These are phyloP conservation scores for Leptobrachium ailaonicum DNA, from an alignment of 2,113 vertebrate species.

Conservation along the genomic window DNA sequence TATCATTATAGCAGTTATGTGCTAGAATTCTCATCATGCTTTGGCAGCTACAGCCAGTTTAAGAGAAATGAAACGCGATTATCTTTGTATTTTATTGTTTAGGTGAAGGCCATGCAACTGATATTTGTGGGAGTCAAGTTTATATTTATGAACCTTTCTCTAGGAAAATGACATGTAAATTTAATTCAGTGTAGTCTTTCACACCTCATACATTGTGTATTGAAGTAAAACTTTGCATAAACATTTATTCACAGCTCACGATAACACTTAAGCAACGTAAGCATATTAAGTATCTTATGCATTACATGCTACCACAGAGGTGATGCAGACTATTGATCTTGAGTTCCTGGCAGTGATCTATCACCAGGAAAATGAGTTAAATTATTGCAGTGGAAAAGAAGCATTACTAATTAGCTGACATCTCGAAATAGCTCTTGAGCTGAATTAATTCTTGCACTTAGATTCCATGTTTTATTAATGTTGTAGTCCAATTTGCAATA, in stretches of 20 bases:
- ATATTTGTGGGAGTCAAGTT: neutral
- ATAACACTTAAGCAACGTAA: slow-evolving; percentile 30
- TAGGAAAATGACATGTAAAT: slow-evolving; percentile 36
- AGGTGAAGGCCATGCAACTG: neutral
- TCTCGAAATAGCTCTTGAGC: slow-evolving; percentile 55
- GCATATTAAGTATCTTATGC: slow-evolving; percentile 25
- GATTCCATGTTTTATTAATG: slow-evolving; percentile 53
- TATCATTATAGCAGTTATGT: too few species aligned
- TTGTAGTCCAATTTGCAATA: slow-evolving; percentile 48
- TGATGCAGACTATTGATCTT: slow-evolving; percentile 48
- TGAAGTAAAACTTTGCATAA: slow-evolving; percentile 44
- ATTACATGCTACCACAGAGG: slow-evolving; percentile 35
- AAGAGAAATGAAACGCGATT: too few species aligned
- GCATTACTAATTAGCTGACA: slow-evolving; percentile 56
- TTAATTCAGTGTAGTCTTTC: slow-evolving; percentile 27
- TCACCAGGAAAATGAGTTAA: slow-evolving; percentile 51
- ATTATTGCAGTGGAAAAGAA: slow-evolving; percentile 52
- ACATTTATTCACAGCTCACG: slow-evolving; percentile 40
- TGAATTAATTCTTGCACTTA: slow-evolving; percentile 58
- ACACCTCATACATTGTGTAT: slow-evolving; percentile 38
- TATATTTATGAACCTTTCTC: neutral
- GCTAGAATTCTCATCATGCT: too few species aligned
- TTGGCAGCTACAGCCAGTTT: too few species aligned
- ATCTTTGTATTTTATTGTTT: too few species aligned
- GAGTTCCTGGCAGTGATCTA: slow-evolving; percentile 55